Percentiles rank a stretch among this genome's conserved stretches.
Conservation (phyloP, 35 echinoderm and acorn worm species). For the Apostichopus californicus region DNA sequence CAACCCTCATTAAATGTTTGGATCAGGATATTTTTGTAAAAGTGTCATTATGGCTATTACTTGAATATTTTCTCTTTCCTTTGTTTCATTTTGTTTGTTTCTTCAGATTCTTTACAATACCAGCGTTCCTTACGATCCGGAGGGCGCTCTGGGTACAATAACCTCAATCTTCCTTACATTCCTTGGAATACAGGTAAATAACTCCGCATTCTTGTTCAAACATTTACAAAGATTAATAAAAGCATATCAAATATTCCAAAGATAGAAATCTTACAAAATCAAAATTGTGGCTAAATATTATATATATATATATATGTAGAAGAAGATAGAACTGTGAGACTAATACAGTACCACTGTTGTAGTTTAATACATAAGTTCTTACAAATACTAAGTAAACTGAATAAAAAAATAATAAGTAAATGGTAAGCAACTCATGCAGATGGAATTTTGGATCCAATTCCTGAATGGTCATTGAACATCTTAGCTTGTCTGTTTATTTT, state of each 20-base stretch:
- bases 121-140: conserved; percentile 75
- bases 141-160: conserved; percentile 85
- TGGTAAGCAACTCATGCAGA: too few species aligned
- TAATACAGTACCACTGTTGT: too few species aligned
- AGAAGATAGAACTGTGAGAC: too few species aligned
- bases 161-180: conserved; percentile 84
- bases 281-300: neutral
- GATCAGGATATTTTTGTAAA: neutral
- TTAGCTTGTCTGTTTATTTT: neutral
- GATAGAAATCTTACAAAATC: too few species aligned
- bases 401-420: too few species aligned
- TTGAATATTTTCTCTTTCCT: too few species aligned
- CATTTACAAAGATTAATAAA: neutral
- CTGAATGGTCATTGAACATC: too few species aligned
- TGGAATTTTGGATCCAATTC: too few species aligned
- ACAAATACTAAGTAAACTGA: too few species aligned
- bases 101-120: conserved; percentile 64
- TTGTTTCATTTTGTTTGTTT: neutral
- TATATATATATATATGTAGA: too few species aligned
- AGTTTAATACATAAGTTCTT: too few species aligned
- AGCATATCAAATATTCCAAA: neutral
- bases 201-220: neutral
- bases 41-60: too few species aligned
- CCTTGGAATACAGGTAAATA: conserved; percentile 85
- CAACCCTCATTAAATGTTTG: neutral